A percentile compares a stretch with the other conserved stretches of the same genome.
Conservation (phyloP, 2,888 invertebrate species). For the Lymantria dispar region DNA sequence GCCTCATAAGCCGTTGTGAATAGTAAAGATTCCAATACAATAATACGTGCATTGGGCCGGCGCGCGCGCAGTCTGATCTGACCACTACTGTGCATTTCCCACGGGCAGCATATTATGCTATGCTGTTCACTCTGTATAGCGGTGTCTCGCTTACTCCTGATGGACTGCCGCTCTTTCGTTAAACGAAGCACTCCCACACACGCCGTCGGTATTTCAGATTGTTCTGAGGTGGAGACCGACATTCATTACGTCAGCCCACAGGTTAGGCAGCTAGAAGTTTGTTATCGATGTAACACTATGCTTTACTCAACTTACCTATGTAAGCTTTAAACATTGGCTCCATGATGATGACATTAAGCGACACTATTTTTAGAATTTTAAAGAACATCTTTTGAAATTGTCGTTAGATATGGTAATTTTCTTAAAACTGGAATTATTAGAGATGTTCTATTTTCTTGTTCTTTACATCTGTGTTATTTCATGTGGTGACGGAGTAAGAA, state of each 20-base stretch:
- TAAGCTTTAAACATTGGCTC: slow-evolving; percentile 23
- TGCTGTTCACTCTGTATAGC: slow-evolving; percentile 58
- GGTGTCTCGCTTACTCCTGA: slow-evolving; percentile 63
- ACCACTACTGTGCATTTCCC: slow-evolving; percentile 84
- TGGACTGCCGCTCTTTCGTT: slow-evolving; percentile 80
- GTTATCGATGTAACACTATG: slow-evolving; percentile 56
- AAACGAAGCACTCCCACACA: slow-evolving; percentile 82
- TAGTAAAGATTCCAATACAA: slow-evolving; percentile 71
- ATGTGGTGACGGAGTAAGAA: too few species aligned
- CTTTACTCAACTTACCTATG: slow-evolving; percentile 33
- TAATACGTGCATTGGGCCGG: slow-evolving; percentile 82
- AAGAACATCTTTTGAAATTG: too few species aligned
- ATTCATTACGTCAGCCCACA: slow-evolving; percentile 77
- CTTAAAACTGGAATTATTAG: too few species aligned
- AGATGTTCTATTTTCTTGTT: too few species aligned
- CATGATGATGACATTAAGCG: slow-evolving; percentile 12
- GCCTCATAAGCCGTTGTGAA: slow-evolving; percentile 58
- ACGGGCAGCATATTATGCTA: slow-evolving; percentile 68
- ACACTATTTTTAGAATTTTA: too few species aligned
- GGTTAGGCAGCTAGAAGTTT: slow-evolving; percentile 49
- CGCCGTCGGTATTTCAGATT: slow-evolving; percentile 79
- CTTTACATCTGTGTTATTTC: too few species aligned
- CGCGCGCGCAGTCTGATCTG: slow-evolving; percentile 81
- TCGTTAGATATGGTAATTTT: too few species aligned
- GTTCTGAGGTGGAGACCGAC: slow-evolving; percentile 70